Conservation (phyloP, 2,888 invertebrate species). For the Dicyrtomina minuta region DNA sequence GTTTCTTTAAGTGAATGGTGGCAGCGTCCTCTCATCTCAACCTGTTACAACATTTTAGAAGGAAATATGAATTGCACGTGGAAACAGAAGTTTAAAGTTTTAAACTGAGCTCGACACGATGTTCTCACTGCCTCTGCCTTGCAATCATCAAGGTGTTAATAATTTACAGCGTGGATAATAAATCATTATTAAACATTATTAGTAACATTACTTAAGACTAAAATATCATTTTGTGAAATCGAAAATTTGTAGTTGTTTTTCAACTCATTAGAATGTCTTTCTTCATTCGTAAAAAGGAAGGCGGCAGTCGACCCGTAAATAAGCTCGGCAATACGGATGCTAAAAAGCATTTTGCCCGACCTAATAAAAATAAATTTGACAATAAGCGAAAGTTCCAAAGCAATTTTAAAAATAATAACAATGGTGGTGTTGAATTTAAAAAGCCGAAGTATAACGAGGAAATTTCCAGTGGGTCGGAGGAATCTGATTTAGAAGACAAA, state of each 20-base stretch:
- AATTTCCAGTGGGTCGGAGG: slow-evolving; percentile 40
- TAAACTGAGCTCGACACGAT: too few relatives aligned
- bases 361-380: slow-evolving; percentile 5
- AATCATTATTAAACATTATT: too few relatives aligned
- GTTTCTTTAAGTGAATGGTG: too few relatives aligned
- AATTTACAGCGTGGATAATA: background rate
- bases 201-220: too few relatives aligned
- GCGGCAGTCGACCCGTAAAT: background rate
- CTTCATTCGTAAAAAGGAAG: slow-evolving; percentile 41
- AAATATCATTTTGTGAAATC: too few relatives aligned
- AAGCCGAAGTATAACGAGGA: slow-evolving; percentile 44
- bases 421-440: slow-evolving; percentile 14
- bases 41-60: too few relatives aligned
- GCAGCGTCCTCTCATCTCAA: too few relatives aligned
- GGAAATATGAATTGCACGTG: too few relatives aligned
- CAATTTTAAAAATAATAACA: background rate
- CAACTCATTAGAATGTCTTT: slow-evolving; percentile 38
- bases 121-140: too few relatives aligned
- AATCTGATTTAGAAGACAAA: slow-evolving; percentile 59
- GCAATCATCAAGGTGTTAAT: too few relatives aligned
- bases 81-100: too few relatives aligned
- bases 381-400: slow-evolving; percentile 26
- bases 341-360: slow-evolving; percentile 20
- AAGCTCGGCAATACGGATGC: slow-evolving; percentile 28
- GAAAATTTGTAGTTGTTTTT: too few relatives aligned